Base-by-base conservation (phyloP, 2,888 invertebrate species). In the Euclidia mi region DNA sequence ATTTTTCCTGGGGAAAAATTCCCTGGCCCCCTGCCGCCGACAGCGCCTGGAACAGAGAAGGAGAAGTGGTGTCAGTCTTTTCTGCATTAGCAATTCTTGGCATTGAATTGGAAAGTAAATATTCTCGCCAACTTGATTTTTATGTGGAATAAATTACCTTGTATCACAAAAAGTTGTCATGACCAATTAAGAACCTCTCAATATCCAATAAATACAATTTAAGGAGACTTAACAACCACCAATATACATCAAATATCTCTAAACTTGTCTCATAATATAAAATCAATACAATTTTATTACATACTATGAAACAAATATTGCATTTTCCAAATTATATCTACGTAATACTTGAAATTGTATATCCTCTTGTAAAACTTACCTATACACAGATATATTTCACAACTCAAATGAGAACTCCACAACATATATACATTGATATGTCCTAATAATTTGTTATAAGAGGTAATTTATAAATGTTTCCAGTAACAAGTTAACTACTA, bases 121-220 rank as follows among this genome's bases (percentile, higher is more conserved):
- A 53, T 40, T 52, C 40, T 58, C 60, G 56, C 49, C 28, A 56
- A 58, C 45, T 59, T 47, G 37, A 52, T 58, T 44, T 55, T 44
- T 37, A 41, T 56, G 20, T 40, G 57, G 38, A 35, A 69, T 71
- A 71, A 73, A 71, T 76, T 68, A 71, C 76, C 68, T 72, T 65
- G 18, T 66, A 74, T 61, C 45, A 74, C 66, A 67, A 69, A 66
- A 51, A 44, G 12, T 44, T 55, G 55, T 41, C 28, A 59, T 56
- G 41, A 43, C 34, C 34, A 35, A 45, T 42, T 50, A 40, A 42
- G 20, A 25, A 53, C 14, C 3, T 43, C 45, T 42, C 31, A 10
- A 52, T 9, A 45, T n/a, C 20, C 40, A 40, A 25, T 40, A 20
- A 12, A 17, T 25, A 46, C 15, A 37, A 31, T 29, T 12, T 47